Conservation (phyloP, 1,140 invertebrate species). For the Dendroctonus valens region DNA sequence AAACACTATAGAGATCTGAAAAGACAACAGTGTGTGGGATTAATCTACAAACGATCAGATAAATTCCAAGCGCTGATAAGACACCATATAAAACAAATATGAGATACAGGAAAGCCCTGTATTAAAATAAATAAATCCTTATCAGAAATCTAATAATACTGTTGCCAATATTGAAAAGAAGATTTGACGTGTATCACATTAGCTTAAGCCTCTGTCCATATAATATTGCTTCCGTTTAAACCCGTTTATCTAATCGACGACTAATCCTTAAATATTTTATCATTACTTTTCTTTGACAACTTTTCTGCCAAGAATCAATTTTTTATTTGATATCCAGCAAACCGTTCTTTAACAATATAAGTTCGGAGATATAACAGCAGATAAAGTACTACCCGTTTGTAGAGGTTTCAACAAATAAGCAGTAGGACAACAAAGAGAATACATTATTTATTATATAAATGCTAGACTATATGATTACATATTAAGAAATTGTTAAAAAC, state of each 20-base stretch:
- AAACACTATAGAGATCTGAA: too few species aligned
- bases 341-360: too few species aligned
- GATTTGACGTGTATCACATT: slow-evolving; percentile 39
- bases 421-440: too few species aligned
- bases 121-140: slow-evolving; percentile 40
- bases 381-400: too few species aligned
- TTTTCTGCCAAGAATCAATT: background rate
- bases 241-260: slow-evolving; percentile 37
- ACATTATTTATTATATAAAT: too few species aligned
- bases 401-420: too few species aligned
- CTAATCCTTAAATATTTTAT: slow-evolving; percentile 39
- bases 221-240: slow-evolving; percentile 40
- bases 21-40: background rate
- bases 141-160: slow-evolving; percentile 39
- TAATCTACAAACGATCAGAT: slow-evolving; percentile 25
- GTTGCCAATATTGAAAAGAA: slow-evolving; percentile 38
- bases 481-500: too few species aligned
- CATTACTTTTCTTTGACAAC: slow-evolving; percentile 9
- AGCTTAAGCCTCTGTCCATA: slow-evolving; percentile 35
- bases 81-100: slow-evolving; percentile 35
- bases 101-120: slow-evolving; percentile 28
- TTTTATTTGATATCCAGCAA: too few species aligned
- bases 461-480: too few species aligned
- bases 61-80: slow-evolving; percentile 17
- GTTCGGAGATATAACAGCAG: too few species aligned